Evolutionary conservation across 2,113 vertebrate genomes (phyloP).

Genomic region (Melanotaenia duboulayi): DNA sequence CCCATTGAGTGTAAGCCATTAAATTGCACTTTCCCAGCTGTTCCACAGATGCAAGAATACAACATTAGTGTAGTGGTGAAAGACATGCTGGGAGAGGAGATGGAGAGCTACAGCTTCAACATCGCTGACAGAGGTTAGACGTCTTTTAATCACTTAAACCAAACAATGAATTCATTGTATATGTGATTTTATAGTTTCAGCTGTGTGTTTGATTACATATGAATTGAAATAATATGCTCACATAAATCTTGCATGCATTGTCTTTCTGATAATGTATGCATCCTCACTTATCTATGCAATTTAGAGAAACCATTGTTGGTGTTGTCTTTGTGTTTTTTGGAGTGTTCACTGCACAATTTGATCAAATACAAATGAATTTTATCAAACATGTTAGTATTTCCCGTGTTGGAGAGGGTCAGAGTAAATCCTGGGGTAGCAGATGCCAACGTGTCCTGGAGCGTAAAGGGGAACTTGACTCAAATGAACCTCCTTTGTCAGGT

Average conservation of each 20-base stretch:
- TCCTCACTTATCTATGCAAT: not conserved
- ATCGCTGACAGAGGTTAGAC: constrained; percentile 70
- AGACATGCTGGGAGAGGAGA: constrained; percentile 65
- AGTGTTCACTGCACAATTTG: not conserved
- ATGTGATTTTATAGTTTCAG: not conserved
- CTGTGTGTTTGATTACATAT: not conserved
- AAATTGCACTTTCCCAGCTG: constrained; percentile 53
- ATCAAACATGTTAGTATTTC: constrained; percentile 59
- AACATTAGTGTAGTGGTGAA: constrained; percentile 61
- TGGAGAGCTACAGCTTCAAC: constrained; percentile 63
- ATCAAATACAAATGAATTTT: not conserved
- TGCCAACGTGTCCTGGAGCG: constrained; percentile 50
- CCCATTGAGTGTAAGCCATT: not conserved
- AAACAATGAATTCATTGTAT: not conserved
- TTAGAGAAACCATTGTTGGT: not conserved
- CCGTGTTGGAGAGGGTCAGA: constrained; percentile 30
- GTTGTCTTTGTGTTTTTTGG: not conserved
- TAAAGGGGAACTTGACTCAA: constrained; percentile 46
- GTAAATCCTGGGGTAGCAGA: constrained; percentile 37
- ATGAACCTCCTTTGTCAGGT: constrained; percentile 62
- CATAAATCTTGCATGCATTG: not conserved
- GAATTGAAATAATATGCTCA: not conserved
- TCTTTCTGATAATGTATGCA: not conserved
- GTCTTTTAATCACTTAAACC: not conserved
- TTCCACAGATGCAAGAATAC: constrained; percentile 58